These are phyloP conservation scores for Sceloporus tristichus DNA, from an alignment of 2,113 vertebrate genomes.

Conservation along the genomic window DNA sequence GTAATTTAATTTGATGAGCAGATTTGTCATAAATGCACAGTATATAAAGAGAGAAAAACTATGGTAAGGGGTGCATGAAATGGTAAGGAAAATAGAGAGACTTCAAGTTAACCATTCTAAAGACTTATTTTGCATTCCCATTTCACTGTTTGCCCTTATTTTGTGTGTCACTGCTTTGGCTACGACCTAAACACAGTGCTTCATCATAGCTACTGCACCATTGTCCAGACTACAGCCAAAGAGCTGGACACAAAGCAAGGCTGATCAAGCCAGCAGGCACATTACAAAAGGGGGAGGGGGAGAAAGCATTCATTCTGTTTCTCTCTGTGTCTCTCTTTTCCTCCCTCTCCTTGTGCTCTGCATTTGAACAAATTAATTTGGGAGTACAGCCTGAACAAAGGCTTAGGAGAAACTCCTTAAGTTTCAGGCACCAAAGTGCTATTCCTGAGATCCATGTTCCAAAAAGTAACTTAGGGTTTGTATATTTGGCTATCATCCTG, in stretches of 20 bases:
- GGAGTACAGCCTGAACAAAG: slow-evolving; percentile 71
- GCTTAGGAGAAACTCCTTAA: slow-evolving; percentile 60
- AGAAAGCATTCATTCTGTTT: slow-evolving; percentile 31
- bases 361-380: slow-evolving; percentile 83
- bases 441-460: slow-evolving; percentile 61
- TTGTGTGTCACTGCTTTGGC: slow-evolving; percentile 73
- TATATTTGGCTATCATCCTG: slow-evolving; percentile 60
- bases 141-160: slow-evolving; percentile 66
- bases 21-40: slow-evolving; percentile 51
- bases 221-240: slow-evolving; percentile 69
- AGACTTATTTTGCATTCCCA: slow-evolving; percentile 56
- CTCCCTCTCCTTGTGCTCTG: slow-evolving; percentile 67
- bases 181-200: slow-evolving; percentile 68
- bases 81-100: slow-evolving; percentile 66
- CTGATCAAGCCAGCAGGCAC: slow-evolving; percentile 70
- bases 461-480: slow-evolving; percentile 57
- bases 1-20: slow-evolving; percentile 14
- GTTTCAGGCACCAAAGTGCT: slow-evolving; percentile 66
- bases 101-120: slow-evolving; percentile 52
- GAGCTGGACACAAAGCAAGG: slow-evolving; percentile 68
- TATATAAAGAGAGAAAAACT: slow-evolving; percentile 58
- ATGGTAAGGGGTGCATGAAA: slow-evolving; percentile 57
- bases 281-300: slow-evolving; percentile 42
- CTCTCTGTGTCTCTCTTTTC: slow-evolving; percentile 55
- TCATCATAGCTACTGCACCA: slow-evolving; percentile 60